Base-by-base conservation (phyloP, 2,888 invertebrate species). In the Aspidiotus rigidus region DNA sequence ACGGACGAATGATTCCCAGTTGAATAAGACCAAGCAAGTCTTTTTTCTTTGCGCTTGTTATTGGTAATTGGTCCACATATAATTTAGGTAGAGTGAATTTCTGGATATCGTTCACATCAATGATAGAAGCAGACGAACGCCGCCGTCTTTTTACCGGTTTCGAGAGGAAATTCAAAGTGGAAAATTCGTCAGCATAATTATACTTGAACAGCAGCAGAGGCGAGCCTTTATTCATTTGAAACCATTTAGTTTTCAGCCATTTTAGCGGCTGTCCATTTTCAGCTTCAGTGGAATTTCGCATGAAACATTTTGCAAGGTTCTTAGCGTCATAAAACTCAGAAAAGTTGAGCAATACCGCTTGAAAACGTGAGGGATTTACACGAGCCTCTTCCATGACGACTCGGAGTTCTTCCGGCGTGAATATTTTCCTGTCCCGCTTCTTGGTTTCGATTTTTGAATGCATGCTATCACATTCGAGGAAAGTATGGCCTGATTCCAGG, bases 401-500 rank as follows among this genome's bases (percentile, higher is more conserved):
- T 8, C 56, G 13, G 8, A 60, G 17, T 11, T 60, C 39, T 60
- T 11, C 16, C 28, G 60, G 60, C 10, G 39, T 39, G 39, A 39
- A 60, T 17, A 60, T 7, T 60, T 39, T 15, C 10, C 39, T 15
- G 10, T 60, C 17, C 9, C 39, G 11, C n/a, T 39, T 39, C 40
- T 17, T 60, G 7, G 8, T 17, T n/a, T 60, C 60, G 8, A 60
- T 60, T 10, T 10, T 15, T 7, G 60, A 39, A 39, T 60, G 60
- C 60, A 60, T 60, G n/a, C 9, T 13, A 15, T 61, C 61, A 61
- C 61, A 7, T 5, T 61, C 61, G 5, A 61, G 39, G 6, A 40
- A 39, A 13, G 61, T 60, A 60, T 60, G 61, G 11, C 61, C 61
- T 11, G 39, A 61, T 41, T 61, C 61, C 15, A 61, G 39, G 39